Evolutionary conservation across 2,888 invertebrate genomes (phyloP), one percentile per base, ranked within the genome.

Genomic region (Dasysyrphus tricinctus): DNA sequence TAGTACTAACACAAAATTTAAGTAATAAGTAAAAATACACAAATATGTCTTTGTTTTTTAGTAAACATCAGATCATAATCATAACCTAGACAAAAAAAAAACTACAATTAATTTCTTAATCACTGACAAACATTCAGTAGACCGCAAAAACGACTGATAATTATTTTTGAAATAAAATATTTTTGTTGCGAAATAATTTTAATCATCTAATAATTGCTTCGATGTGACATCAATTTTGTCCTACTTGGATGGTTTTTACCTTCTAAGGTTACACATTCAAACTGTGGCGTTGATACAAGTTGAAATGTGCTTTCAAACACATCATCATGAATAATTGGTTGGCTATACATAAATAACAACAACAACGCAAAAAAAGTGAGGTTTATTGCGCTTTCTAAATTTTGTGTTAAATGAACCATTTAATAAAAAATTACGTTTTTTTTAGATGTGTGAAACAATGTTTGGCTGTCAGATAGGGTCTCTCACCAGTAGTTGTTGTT

Each of bases 171-270:
- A 42, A 61, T 12, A 16, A 67, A 37, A 47, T 67, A 42, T 19
- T 61, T 61, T 57, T 16, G 1, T 24, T 49, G 49, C 49, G 14
- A 67, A 67, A 67, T 49, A 24, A 37, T 16, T 47, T 67, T 49
- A 49, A 67, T 49, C 19, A 67, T 67, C 67, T 67, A 49, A 49
- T 67, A 67, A 67, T 67, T 67, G 16, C 19, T 65, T 47, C 11
- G 32, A 37, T 32, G 9, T 37, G 67, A 67, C 67, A 67, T 67
- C 34, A 49, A 32, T 37, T 49, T 49, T 67, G 49, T 67, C 49
- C 67, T 67, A 49, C 67, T 49, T 49, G 8, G 49, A 14, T 49
- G 19, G 49, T 37, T 67, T 47, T 67, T 37, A 14, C 49, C 47
- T 49, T 49, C 37, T 67, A 29, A 49, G 49, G 49, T 49, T 63